These are phyloP conservation scores for Muscicapa comitata DNA, from an alignment of 2,797 vertebrate species.

Conservation along the genomic window DNA sequence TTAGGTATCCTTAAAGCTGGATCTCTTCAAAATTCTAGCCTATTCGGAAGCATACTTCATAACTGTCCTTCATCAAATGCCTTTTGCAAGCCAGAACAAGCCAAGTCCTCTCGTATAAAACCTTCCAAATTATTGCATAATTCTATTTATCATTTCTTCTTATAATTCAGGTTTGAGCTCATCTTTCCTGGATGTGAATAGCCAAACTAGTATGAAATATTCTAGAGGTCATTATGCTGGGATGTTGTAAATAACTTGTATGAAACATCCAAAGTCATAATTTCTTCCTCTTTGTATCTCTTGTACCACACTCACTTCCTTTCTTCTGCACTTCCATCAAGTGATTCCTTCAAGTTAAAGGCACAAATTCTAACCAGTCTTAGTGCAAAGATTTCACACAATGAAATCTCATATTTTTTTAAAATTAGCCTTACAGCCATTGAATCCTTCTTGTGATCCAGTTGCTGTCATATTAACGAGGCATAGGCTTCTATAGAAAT, in stretches of 20 bases:
- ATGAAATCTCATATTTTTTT: not conserved
- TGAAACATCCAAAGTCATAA: not conserved
- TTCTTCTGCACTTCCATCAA: not conserved
- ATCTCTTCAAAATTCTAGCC: not conserved
- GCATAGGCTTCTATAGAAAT: not conserved
- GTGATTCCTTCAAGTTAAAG: not conserved
- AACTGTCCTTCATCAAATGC: not conserved
- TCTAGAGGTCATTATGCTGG: not conserved
- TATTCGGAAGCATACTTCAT: not conserved
- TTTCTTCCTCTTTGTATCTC: not conserved
- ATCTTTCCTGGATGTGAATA: not conserved
- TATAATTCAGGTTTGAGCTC: not conserved
- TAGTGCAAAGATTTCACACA: not conserved
- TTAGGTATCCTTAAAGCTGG: not conserved
- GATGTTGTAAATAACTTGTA: not conserved
- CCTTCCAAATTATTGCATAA: not conserved
- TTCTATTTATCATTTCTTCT: not conserved
- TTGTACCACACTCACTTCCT: not conserved
- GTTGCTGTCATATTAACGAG: rapidly evolving
- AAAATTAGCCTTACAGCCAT: not conserved
- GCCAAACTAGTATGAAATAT: not conserved
- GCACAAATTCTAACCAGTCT: not conserved
- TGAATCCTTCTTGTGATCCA: not conserved
- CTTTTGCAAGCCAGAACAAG: not conserved
- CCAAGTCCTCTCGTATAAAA: not conserved